Conservation (phyloP, 2,888 invertebrate genomes). For the Phymatocera aterrima region DNA sequence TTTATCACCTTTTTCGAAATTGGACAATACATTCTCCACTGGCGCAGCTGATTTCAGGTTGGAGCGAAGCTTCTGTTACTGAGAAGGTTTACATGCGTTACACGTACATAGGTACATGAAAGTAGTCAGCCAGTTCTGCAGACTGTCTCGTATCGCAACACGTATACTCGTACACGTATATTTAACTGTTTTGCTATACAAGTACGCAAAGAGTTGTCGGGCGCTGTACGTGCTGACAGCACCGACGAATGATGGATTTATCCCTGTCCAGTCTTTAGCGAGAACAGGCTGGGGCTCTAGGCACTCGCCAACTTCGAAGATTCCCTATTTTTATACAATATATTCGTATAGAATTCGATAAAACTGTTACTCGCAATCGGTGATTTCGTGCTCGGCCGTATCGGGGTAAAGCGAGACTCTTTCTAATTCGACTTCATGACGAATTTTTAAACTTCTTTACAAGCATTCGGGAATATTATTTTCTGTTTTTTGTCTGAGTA, state of each 20-base stretch:
- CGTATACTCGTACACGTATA: neutral
- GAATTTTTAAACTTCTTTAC: too few relatives aligned
- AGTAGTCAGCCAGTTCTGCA: neutral
- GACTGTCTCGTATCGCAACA: neutral
- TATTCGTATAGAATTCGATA: neutral
- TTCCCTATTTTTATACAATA: constrained; percentile 27
- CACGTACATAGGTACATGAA: neutral
- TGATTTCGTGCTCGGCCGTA: too few relatives aligned
- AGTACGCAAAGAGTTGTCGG: constrained; percentile 35
- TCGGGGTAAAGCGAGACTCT: too few relatives aligned
- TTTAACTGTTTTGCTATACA: constrained; percentile 19
- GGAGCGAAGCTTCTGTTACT: too few relatives aligned
- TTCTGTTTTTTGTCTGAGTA: too few relatives aligned
- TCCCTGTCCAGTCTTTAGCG: constrained; percentile 45
- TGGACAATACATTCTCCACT: too few relatives aligned
- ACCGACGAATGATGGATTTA: constrained; percentile 44
- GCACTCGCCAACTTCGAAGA: constrained; percentile 34
- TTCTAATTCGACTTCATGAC: too few relatives aligned
- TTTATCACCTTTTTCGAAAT: too few relatives aligned
- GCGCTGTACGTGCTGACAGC: constrained; percentile 44
- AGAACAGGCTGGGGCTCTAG: constrained; percentile 20
- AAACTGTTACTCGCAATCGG: too few relatives aligned
- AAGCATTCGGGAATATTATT: too few relatives aligned
- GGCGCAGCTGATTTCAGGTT: too few relatives aligned
- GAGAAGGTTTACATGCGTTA: neutral